These are phyloP conservation scores for Eublepharis macularius DNA, from an alignment of 2,113 vertebrate genomes.

Conservation along the genomic window DNA sequence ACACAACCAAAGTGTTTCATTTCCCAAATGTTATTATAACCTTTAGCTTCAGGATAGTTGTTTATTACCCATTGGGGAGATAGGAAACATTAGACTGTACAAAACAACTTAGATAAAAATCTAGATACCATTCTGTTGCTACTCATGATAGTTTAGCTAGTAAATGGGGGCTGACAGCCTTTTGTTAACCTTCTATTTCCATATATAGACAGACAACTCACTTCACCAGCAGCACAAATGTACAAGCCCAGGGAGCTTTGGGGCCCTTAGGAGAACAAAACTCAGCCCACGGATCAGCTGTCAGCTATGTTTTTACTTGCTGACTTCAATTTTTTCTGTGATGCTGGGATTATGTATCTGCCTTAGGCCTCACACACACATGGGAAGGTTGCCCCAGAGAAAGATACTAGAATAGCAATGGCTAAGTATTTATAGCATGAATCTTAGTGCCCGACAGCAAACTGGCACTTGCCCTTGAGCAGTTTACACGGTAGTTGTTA, in stretches of 20 bases:
- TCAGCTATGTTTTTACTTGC: constrained; percentile 13
- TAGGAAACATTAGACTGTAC: background rate
- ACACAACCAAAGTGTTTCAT: background rate
- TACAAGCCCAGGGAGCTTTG: background rate
- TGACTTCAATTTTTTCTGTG: constrained; percentile 1
- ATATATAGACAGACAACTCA: background rate
- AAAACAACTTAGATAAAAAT: background rate
- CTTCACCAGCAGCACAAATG: background rate
- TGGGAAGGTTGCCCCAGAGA: background rate
- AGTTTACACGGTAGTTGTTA: constrained; percentile 17
- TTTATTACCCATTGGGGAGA: background rate
- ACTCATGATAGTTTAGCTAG: background rate
- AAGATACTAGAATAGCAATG: background rate
- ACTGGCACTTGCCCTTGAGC: constrained; percentile 14
- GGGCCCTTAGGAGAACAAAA: background rate
- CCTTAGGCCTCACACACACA: constrained; percentile 15
- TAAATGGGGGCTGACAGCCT: background rate
- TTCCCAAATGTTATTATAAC: background rate
- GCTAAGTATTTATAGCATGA: constrained; percentile 14
- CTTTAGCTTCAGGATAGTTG: background rate
- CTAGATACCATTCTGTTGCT: background rate
- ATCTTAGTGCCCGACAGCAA: constrained; percentile 22
- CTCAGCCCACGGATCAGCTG: constrained; percentile 8
- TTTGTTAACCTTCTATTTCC: background rate
- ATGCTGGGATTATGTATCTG: constrained; percentile 20